Evolutionary conservation across 2,888 invertebrate species (phyloP), one percentile per base, ranked within the genome.

Genomic region (Caenorhabditis auriculariae): DNA sequence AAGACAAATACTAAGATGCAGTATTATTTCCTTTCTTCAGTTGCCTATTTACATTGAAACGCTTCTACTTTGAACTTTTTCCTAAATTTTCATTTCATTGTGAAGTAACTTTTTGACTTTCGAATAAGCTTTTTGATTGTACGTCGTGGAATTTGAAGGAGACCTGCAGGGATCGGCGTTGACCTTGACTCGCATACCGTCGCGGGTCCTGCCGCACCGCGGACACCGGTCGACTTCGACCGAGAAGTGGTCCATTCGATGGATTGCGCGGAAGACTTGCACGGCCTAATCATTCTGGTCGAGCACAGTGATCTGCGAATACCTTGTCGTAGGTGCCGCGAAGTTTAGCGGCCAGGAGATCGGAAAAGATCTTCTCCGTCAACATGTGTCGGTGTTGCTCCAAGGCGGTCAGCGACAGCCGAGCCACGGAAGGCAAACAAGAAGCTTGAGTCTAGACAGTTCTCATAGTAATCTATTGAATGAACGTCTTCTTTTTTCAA

Each of bases 311-410:
- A 19, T 15, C 24, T 23, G 2, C 42, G 32, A 9, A 27, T 9
- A 73, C 77, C 68, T 78, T 80, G 27, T 73, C 69, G 62, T 79
- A 80, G 43, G 68, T 70, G 6, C 74, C 72, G 32, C 80, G 54
- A 41, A 80, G 50, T 52, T 80, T 80, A n/a, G 77, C 76, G 5
- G 78, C 77, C 23, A 80, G 48, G 41, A 80, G 54, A 50, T 80
- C 78, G 6, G 73, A 75, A 46, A 72, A 72, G 2, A 76, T 54
- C 29, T 60, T 60, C 21, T 80, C 80, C 3, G 76, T 75, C 15
- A 80, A 60, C 80, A 80, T 77, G 48, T 77, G 68, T 19, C 80
- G 61, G 56, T 79, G 77, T 24, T 75, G 65, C 52, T 80, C 80
- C 24, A 80, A 55, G 4, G 65, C 57, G n/a, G 63, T 60, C 21